Percentiles rank a stretch among this genome's conserved stretches.
Evolutionary conservation across 2,797 vertebrate species (phyloP).

Genomic region (Hypotaenidia philippensis): DNA sequence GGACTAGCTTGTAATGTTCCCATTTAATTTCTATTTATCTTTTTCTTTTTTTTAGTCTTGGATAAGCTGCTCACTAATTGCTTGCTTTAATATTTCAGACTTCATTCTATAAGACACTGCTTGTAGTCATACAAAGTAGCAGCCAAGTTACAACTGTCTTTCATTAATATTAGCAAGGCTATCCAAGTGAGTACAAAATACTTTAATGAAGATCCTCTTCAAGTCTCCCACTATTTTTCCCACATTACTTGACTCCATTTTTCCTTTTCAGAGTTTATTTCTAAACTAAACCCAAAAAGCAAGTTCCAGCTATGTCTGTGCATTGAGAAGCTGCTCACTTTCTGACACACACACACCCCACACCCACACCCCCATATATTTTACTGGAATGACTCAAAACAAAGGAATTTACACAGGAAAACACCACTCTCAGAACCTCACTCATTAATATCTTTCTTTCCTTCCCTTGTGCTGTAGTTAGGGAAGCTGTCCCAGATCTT

Average conservation of each 20-base stretch:
- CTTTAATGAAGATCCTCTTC: background rate
- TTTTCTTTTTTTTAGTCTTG: background rate
- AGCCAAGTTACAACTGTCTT: background rate
- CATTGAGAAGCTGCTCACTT: background rate
- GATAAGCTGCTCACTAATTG: background rate
- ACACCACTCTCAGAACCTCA: background rate
- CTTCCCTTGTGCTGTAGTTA: background rate
- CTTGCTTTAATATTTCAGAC: background rate
- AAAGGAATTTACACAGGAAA: background rate
- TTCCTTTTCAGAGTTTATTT: background rate
- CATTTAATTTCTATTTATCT: background rate
- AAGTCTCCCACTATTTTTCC: background rate
- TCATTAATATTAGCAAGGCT: background rate
- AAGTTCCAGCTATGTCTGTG: background rate
- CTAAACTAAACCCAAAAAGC: background rate
- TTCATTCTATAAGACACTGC: background rate
- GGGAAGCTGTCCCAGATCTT: background rate
- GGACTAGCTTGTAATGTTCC: background rate
- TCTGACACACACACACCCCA: background rate
- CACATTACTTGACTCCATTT: background rate
- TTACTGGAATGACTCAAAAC: background rate
- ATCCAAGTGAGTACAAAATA: background rate
- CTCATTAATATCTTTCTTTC: rapidly evolving
- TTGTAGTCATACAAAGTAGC: background rate
- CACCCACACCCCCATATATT: background rate